Evolutionary conservation across 2,113 vertebrate species (phyloP), one percentile per base, ranked within the genome.

Genomic region (Sinocyclocheilus rhinocerous): DNA sequence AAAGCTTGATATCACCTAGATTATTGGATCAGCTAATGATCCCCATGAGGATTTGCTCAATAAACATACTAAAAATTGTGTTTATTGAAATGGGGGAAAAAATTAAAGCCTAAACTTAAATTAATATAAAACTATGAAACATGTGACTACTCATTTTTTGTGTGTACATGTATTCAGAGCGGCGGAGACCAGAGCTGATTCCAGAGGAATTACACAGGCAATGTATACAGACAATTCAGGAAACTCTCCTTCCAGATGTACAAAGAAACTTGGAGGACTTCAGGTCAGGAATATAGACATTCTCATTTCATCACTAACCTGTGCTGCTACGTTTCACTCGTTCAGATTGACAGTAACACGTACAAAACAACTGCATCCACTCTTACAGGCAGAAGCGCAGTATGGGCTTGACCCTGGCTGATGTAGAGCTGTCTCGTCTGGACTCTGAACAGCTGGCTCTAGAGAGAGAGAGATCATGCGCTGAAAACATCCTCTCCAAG

Each of bases 401-500:
- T 83, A 99, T 99, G 98, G 98, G 98, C 3, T 91, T 99, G 93
- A 99, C 97, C 0, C 92, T 98, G 92, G 98, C 97, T 0, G 97
- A 98, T 81, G 95, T 93, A 3, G 97, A 98, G 85, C 92, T 98
- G 26, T 94, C 90, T 36, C 96, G 94, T 89, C 93, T 99, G 90
- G 97, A 98, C 84, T 91, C 92, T 0, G 97, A 97, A 55, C 92
- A 93, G n/a, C 92, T 94, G 6, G 90, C 91, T 0, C 65, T 95
- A 90, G 98, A 99, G 89, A 97, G 89, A 90, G 97, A 99, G 86
- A 94, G 96, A 84, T 92, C 90, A 29, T 99, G 96, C 83, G 97
- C 97, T 0, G 97, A 99, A 87, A 97, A 96, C 91, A 97, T 99
- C 39, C 84, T 99, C 26, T 86, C 94, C 77, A 99, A 97, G 91